Base-by-base conservation (phyloP, 1,140 invertebrate genomes). In the Bombus picipes region DNA sequence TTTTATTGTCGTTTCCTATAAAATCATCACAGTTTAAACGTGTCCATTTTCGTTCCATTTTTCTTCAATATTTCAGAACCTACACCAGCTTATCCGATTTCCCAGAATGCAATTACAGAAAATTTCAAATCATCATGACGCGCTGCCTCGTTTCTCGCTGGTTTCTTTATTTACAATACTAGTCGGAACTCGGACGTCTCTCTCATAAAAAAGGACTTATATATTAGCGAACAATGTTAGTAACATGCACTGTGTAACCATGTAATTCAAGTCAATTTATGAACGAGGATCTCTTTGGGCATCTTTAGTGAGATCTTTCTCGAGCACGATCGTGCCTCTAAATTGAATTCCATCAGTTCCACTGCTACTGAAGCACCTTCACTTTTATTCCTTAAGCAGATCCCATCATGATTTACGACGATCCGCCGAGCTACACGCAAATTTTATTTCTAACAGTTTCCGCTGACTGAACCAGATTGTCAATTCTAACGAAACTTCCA, bases 1-100 rank as follows among this genome's bases (percentile, higher is more conserved):
- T 85, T 85, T 78, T 85, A 85, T 85, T 85, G 83, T 85, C 83
- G 37, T 47, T 72, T 85, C 57, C 83, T 85, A 80, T 68, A 72
- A 80, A 85, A 80, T 73, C 83, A 85, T 85, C 83, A 85, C 83
- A 85, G 77, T 80, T 85, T 72, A 80, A 59, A 80, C 41, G 34
- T 80, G 77, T 62, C 47, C 76, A 13, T 59, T n/a, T 72, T 70
- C 32, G 18, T 47, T 47, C 15, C 22, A 10, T 47, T 37, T 32
- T n/a, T 39, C 25, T n/a, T 68, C 32, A 22, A 70, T 53, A 15
- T 71, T 71, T 32, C 65, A 66, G 13, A 78, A 83, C 32, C 75
- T 39, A 32, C 10, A 73, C 41, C 25, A 1, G 47, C 1, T 53
- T 57, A 9, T 15, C 6, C 41, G 53, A 83, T 66, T 32, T 25